Base-by-base conservation (phyloP, 2,113 vertebrate species). In the Eretmochelys imbricata region DNA sequence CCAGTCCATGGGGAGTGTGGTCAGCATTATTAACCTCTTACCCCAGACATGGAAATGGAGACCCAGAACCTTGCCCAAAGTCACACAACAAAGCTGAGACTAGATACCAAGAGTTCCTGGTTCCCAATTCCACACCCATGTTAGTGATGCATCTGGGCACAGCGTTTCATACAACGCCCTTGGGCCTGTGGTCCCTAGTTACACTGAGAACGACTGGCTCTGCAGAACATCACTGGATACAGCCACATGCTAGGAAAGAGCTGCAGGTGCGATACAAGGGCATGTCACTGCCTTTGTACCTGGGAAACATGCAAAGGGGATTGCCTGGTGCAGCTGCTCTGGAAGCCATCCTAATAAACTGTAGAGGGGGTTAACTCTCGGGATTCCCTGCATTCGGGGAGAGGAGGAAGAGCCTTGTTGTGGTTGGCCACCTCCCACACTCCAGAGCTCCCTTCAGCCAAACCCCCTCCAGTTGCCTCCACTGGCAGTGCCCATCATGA, bases 21-120 rank as follows among this genome's bases (percentile, higher is more conserved):
- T 0, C 17, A 35, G 83, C 42, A 6, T 5, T 62, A 24, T 1
- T 4, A 85, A 55, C 27, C 0, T 2, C 84, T 1, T 2, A 84
- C 76, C 87, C 80, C 50, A 5, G 69, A 38, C 42, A 29, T 50
- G 86, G 82, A 38, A 8, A 22, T 78, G 76, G 87, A 57, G 85
- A 62, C 10, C 6, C 0, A 53, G 91, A 78, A 38, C 8, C 38
- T 25, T 42, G 19, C 25, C 24, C 12, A 46, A 76, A 27, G 42
- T 27, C 65, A 69, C 62, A 69, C 4, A 5, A n/a, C 75, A 88
- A 16, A 53, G 54, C 84, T 31, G 0, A 87, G 46, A 25, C 92
- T 24, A 0, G n/a, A 85, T 80, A 85, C 93, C 46, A 12, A 89
- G n/a, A 3, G 65, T 17, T 85, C 0, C 4, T 80, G 62, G 88